A percentile compares a stretch with the other conserved stretches of the same genome.
These are phyloP conservation scores for Menidia menidia DNA, from an alignment of 2,797 vertebrate genomes.

Conservation along the genomic window DNA sequence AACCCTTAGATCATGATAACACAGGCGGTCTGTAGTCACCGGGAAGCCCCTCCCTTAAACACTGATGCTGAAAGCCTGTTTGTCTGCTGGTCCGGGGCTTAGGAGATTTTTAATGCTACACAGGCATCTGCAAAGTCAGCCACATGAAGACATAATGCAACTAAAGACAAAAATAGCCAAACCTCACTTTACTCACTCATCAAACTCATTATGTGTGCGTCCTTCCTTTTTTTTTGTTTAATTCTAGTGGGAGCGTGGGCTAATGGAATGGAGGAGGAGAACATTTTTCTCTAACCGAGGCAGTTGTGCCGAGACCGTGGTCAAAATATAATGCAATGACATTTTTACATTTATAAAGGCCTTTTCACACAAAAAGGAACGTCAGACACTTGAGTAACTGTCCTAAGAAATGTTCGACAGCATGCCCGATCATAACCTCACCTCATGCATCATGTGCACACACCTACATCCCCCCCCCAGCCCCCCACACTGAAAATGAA, in stretches of 20 bases:
- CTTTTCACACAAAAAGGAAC: too few relatives aligned
- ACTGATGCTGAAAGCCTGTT: slow-evolving; percentile 36
- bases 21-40: background rate
- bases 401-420: too few relatives aligned
- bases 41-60: slow-evolving; percentile 25
- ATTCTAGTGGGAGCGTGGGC: slow-evolving; percentile 19
- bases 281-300: background rate
- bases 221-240: slow-evolving; percentile 23
- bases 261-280: background rate
- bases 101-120: slow-evolving; percentile 24
- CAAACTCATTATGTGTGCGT: slow-evolving; percentile 27
- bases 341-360: too few relatives aligned
- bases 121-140: slow-evolving; percentile 39
- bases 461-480: too few relatives aligned
- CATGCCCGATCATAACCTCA: too few relatives aligned
- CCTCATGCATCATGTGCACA: too few relatives aligned
- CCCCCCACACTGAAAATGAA: background rate
- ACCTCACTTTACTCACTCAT: slow-evolving; percentile 21
- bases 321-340: too few relatives aligned
- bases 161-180: slow-evolving; percentile 36
- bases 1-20: slow-evolving; percentile 26
- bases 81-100: slow-evolving; percentile 17
- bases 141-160: slow-evolving; percentile 44
- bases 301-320: too few relatives aligned
- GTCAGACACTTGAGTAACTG: too few relatives aligned